Percentiles rank a stretch among this genome's conserved stretches.
phyloP scores from a whole-genome alignment of 2,113 vertebrate genomes.

The Psittacara wagleri region DNA sequence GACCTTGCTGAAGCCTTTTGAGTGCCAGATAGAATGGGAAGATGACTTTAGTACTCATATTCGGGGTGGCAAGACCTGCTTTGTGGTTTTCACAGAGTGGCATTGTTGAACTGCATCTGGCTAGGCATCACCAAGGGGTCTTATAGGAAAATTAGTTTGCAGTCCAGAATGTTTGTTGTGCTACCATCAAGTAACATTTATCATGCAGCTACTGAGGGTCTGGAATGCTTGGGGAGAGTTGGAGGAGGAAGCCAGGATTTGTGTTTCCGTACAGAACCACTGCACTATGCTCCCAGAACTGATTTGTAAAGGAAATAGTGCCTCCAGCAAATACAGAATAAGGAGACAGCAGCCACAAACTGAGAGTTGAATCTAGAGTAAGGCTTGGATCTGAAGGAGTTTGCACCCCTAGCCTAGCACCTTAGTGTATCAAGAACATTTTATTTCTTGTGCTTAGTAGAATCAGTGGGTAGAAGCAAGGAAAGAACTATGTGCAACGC shows the following conservation, averaged over 20 bases:
- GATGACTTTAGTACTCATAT: not conserved
- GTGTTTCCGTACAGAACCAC: not conserved
- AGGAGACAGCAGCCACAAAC: not conserved
- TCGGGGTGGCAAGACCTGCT: not conserved
- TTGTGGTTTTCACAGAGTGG: not conserved
- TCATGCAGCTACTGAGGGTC: fast-evolving
- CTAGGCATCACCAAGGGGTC: not conserved
- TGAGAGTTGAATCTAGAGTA: not conserved
- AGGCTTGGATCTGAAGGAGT: not conserved
- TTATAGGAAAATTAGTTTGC: not conserved
- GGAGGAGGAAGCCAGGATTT: not conserved
- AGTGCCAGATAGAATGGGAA: not conserved
- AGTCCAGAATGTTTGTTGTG: not conserved
- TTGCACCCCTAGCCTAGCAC: not conserved
- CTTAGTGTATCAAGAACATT: not conserved
- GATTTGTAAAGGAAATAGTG: not conserved
- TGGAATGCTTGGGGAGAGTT: not conserved
- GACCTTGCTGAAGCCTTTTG: not conserved
- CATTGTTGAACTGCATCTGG: not conserved
- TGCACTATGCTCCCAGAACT: not conserved
- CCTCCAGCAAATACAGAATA: not conserved
- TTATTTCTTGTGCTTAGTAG: not conserved
- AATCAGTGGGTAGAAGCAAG: not conserved
- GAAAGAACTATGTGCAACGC: not conserved
- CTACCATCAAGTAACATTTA: not conserved